These are phyloP conservation scores for Chorisops tibialis DNA, from an alignment of 2,888 invertebrate species.

Conservation along the genomic window DNA sequence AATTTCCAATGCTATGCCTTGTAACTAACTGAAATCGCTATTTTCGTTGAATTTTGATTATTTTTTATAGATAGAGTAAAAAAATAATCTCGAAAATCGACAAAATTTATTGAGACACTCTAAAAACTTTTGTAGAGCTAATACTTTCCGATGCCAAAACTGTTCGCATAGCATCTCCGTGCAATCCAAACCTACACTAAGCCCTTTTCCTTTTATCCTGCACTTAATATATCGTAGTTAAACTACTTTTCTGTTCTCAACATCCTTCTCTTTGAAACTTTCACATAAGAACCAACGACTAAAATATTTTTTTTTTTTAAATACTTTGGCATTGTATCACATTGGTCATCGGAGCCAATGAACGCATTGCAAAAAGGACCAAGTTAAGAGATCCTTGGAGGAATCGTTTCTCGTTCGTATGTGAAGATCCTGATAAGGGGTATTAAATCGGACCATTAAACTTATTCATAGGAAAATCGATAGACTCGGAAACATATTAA, in stretches of 20 bases:
- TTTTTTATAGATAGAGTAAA: too few relatives aligned
- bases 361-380: too few relatives aligned
- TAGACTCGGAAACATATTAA: slow-evolving; percentile 25
- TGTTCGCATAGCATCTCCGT: too few relatives aligned
- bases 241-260: slow-evolving; percentile 11
- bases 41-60: too few relatives aligned
- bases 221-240: slow-evolving; percentile 17
- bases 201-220: neutral
- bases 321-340: slow-evolving; percentile 19
- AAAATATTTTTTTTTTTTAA: slow-evolving; percentile 10
- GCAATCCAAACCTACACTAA: neutral
- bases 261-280: neutral
- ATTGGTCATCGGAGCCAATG: slow-evolving; percentile 20
- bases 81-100: too few relatives aligned
- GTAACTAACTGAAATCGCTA: too few relatives aligned
- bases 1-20: too few relatives aligned
- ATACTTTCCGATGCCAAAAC: too few relatives aligned
- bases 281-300: slow-evolving; percentile 13
- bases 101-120: too few relatives aligned
- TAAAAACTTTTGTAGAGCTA: too few relatives aligned
- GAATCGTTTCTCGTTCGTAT: too few relatives aligned
- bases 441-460: slow-evolving; percentile 25
- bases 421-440: slow-evolving; percentile 11
- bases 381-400: too few relatives aligned
- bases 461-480: slow-evolving; percentile 26